These are phyloP conservation scores for Bostrychus sinensis DNA, from an alignment of 2,113 vertebrate species.

Conservation along the genomic window DNA sequence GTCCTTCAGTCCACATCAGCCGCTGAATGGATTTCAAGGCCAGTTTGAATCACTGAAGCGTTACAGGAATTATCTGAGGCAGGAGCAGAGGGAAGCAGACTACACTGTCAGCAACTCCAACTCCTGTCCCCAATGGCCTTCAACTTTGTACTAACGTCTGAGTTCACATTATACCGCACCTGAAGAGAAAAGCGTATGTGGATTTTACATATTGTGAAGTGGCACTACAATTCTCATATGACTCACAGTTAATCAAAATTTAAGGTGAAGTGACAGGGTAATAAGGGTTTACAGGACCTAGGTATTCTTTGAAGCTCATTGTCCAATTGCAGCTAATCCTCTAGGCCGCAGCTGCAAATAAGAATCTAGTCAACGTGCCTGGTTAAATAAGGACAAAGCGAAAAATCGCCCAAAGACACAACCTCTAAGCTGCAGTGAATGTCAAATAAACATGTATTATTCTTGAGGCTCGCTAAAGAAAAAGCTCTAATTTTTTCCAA, in stretches of 20 bases:
- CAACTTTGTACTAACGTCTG: constrained; percentile 9
- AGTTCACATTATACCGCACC: not conserved
- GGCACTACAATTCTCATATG: not conserved
- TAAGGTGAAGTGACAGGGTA: not conserved
- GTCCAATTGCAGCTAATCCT: not conserved
- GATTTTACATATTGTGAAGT: not conserved
- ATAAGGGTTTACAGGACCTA: not conserved
- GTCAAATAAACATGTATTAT: not conserved
- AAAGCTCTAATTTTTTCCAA: not conserved
- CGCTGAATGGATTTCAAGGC: constrained; percentile 51
- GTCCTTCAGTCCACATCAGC: constrained; percentile 16
- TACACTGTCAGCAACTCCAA: constrained; percentile 41
- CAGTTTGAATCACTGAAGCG: constrained; percentile 39
- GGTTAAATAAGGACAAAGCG: not conserved
- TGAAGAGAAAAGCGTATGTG: not conserved
- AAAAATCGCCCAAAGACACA: not conserved
- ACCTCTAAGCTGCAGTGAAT: not conserved
- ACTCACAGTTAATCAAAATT: constrained; percentile 12
- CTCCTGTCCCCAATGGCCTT: constrained; percentile 23
- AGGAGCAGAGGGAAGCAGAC: constrained; percentile 14
- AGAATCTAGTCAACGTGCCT: not conserved
- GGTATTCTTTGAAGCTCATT: not conserved
- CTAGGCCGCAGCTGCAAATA: constrained; percentile 6
- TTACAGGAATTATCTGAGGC: constrained; percentile 40
- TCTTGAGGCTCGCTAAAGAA: not conserved